Percentiles rank a stretch among this genome's conserved stretches.
These are phyloP conservation scores for Catharus minimus DNA, from an alignment of 2,113 vertebrate species.

Conservation along the genomic window DNA sequence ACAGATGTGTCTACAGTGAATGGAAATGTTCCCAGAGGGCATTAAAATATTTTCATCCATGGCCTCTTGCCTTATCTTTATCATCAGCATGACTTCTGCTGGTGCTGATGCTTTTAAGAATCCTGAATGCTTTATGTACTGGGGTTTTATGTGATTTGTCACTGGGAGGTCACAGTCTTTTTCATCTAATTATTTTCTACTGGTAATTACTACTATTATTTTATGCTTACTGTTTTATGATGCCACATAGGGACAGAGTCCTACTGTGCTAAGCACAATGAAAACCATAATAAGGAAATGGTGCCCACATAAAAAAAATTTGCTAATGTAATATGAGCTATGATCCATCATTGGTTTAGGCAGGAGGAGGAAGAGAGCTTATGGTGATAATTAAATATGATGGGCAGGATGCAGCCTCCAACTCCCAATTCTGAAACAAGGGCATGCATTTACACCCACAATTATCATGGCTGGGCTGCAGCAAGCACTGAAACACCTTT, in stretches of 20 bases:
- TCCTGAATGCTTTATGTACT: background rate
- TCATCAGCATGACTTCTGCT: background rate
- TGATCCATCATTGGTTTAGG: background rate
- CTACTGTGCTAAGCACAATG: background rate
- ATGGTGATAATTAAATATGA: background rate
- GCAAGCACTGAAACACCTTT: background rate
- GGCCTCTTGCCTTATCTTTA: background rate
- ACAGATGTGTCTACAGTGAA: background rate
- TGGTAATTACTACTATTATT: constrained; percentile 51
- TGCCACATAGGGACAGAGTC: background rate
- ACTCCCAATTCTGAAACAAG: background rate
- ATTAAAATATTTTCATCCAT: background rate
- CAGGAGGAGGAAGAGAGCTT: constrained; percentile 9
- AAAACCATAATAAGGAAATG: constrained; percentile 2
- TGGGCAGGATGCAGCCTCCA: background rate
- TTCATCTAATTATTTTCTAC: constrained; percentile 44
- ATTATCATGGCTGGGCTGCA: background rate
- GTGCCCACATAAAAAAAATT: background rate
- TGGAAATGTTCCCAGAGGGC: background rate
- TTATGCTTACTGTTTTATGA: constrained; percentile 33
- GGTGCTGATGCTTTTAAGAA: constrained; percentile 16
- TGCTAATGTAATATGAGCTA: background rate
- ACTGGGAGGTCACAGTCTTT: constrained; percentile 35
- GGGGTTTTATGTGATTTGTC: constrained; percentile 7
- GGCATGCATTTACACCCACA: background rate